A percentile compares a stretch with the other conserved stretches of the same genome.
These are phyloP conservation scores for Cosmia trapezina DNA, from an alignment of 2,888 invertebrate species.

Conservation along the genomic window DNA sequence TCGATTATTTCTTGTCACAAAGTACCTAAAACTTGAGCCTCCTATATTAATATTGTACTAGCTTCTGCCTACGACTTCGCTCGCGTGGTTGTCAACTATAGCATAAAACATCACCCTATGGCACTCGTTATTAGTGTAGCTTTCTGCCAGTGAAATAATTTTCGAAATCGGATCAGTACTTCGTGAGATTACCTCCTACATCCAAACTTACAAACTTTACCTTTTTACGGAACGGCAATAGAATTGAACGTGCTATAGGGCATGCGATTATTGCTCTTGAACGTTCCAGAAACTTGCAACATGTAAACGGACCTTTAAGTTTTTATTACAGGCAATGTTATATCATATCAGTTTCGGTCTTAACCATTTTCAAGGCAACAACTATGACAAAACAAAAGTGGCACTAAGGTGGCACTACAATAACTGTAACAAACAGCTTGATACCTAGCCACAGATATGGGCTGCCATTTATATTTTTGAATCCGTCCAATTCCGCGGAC, in stretches of 20 bases:
- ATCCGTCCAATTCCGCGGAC: constrained; percentile 76
- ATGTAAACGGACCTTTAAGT: too few species aligned
- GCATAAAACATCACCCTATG: neutral
- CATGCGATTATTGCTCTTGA: too few species aligned
- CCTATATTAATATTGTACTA: neutral
- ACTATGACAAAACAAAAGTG: constrained; percentile 20
- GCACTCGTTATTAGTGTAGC: neutral
- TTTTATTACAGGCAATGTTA: neutral
- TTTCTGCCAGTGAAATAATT: neutral
- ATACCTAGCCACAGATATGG: constrained; percentile 64
- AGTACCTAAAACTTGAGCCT: too few species aligned
- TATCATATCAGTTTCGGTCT: neutral
- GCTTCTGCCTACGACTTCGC: neutral
- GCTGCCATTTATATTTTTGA: constrained; percentile 74
- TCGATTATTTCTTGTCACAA: constrained; percentile 10
- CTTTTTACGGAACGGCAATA: too few species aligned
- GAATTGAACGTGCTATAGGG: too few species aligned
- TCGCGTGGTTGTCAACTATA: neutral
- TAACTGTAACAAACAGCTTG: constrained; percentile 40
- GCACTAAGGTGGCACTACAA: constrained; percentile 13
- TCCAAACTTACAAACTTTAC: neutral
- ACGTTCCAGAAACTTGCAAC: too few species aligned
- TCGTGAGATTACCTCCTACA: neutral
- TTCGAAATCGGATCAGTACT: too few species aligned
- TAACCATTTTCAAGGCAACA: constrained; percentile 2